phyloP scores from a whole-genome alignment of 2,888 invertebrate species.

The Sarcophaga caerulescens region DNA sequence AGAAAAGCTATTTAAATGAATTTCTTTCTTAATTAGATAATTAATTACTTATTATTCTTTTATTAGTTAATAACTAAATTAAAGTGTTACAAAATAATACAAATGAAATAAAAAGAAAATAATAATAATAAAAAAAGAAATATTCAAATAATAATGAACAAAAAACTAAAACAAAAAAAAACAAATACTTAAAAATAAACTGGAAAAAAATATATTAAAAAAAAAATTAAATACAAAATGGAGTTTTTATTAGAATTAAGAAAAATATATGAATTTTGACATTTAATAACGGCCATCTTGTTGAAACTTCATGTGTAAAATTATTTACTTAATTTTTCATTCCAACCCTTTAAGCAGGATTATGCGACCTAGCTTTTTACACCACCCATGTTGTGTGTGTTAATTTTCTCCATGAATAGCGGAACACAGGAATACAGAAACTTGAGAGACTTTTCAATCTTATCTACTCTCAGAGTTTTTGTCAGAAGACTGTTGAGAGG shows the following conservation, averaged over 20 bases:
- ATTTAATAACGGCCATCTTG: no score
- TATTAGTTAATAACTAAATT: constrained; percentile 54
- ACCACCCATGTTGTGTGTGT: no score
- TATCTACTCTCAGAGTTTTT: no score
- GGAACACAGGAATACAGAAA: no score
- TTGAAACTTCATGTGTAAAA: no score
- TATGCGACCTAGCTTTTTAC: no score
- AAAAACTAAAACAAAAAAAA: constrained; percentile 42
- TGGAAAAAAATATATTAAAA: constrained; percentile 39
- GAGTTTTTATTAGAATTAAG: background rate
- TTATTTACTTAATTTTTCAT: no score
- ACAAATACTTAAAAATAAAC: constrained; percentile 58
- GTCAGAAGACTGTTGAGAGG: no score
- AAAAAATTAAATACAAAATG: background rate
- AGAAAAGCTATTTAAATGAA: constrained; percentile 40
- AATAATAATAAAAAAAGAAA: constrained; percentile 46
- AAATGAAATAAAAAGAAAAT: constrained; percentile 14
- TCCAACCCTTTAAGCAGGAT: no score
- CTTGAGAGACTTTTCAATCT: no score
- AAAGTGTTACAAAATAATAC: constrained; percentile 56
- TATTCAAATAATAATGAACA: constrained; percentile 41
- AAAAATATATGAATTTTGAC: no score
- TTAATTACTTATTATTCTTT: constrained; percentile 47
- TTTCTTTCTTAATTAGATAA: constrained; percentile 55
- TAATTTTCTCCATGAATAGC: no score